Evolutionary conservation across 2,797 vertebrate species (phyloP).

Genomic region (Halcyon chelicuti): DNA sequence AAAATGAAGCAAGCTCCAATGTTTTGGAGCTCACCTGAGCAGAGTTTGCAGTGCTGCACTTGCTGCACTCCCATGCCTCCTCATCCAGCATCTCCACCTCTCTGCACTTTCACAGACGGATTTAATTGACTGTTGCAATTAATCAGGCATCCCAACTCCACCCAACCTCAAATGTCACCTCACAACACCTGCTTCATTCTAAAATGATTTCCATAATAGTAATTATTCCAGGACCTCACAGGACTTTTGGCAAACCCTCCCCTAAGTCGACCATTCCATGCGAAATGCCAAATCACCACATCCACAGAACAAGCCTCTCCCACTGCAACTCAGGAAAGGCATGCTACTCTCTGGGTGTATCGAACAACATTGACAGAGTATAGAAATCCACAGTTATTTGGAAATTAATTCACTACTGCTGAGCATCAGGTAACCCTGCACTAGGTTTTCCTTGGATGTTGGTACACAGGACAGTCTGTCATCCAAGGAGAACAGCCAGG

Average conservation of each 20-base stretch:
- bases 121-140: constrained; percentile 39
- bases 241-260: constrained; percentile 3
- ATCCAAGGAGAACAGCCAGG: neutral
- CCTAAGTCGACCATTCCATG: neutral
- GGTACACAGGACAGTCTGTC: neutral
- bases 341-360: neutral
- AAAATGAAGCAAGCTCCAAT: neutral
- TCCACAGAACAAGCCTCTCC: neutral
- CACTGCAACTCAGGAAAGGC: neutral
- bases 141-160: constrained; percentile 38
- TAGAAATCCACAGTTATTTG: constrained; percentile 1
- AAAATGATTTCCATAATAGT: neutral
- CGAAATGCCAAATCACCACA: neutral
- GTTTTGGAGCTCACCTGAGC: neutral
- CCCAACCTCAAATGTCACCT: constrained; percentile 26
- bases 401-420: neutral
- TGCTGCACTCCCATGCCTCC: neutral
- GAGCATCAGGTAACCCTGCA: neutral
- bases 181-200: neutral
- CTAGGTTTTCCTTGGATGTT: neutral
- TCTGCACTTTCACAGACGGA: neutral
- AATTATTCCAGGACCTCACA: constrained; percentile 20
- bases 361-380: neutral
- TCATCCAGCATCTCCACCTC: neutral
- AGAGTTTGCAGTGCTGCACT: neutral